Evolutionary conservation across 1,140 invertebrate genomes (phyloP), one percentile per base, ranked within the genome.

Genomic region (Gonatopus flavifemur): DNA sequence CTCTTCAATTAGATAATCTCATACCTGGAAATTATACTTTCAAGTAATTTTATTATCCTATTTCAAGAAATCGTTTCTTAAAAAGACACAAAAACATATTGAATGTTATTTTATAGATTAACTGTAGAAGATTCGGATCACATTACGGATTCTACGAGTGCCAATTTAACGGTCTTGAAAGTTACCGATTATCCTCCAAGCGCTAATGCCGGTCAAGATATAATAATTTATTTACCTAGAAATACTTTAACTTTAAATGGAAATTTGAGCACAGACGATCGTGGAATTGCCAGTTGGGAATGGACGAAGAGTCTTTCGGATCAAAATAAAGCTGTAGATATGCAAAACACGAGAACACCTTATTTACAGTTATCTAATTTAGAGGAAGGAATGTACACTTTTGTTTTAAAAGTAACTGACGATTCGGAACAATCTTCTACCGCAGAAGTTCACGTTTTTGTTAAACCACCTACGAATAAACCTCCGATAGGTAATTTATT

Each of bases 161-260:
- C 94, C 21, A 94, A 91, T 75, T 89, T 97, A 39, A 91, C 88
- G 24, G 93, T 97, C 12, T 78, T 96, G 8, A 93, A 95, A 82
- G 88, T 91, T 58, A 93, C 84, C 0, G 94, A 98, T 70, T 96
- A 96, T 81, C 93, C 93, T 3, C 95, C 95, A 7, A 91, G 91
- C 71, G 93, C 94, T 0, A 94, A 94, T 83, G 93, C 94, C 16
- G 93, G 93, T 1, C 87, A 92, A 69, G 88, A 94, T 66, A 85
- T 91, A 25, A 90, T 98, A 33, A 85, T 98, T 57, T 93, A 93
- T 79, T 80, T 97, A 37, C 94, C 94, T 1, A 87, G 90, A 62
- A 96, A 94, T 66, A 89, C 90, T 53, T 82, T 96, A 2, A 93
- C 87, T 0, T 74, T 98, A 3, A 94, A 93, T 71, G 95, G 94